phyloP scores from a whole-genome alignment of 2,888 invertebrate genomes.

The Xanthia togata region DNA sequence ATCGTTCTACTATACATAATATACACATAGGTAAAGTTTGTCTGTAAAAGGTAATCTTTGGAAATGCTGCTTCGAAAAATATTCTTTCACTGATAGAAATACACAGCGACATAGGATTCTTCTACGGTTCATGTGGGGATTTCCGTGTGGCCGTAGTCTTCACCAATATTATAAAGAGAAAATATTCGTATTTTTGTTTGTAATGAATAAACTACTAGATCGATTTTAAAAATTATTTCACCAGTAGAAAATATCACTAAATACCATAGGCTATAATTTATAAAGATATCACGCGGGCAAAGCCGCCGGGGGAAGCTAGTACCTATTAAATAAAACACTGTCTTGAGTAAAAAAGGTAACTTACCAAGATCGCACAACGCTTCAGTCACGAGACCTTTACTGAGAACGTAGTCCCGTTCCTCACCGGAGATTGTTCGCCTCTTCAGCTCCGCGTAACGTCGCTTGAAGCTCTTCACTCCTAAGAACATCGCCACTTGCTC shows the following conservation, averaged over 20 bases:
- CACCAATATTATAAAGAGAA: too few relatives aligned
- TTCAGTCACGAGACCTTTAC: slow-evolving; percentile 95
- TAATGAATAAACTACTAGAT: too few relatives aligned
- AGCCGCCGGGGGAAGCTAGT: too few relatives aligned
- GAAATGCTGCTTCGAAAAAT: not conserved
- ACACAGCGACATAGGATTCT: not conserved
- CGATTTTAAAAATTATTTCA: too few relatives aligned
- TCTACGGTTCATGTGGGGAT: not conserved
- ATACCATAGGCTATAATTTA: too few relatives aligned
- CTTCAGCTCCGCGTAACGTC: slow-evolving; percentile 97
- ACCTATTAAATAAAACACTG: not conserved
- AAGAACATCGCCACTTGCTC: slow-evolving; percentile 99
- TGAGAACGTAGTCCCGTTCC: slow-evolving; percentile 96
- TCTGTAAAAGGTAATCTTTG: not conserved
- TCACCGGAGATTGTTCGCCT: slow-evolving; percentile 95
- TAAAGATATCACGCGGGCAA: too few relatives aligned
- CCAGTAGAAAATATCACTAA: too few relatives aligned
- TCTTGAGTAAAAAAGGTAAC: slow-evolving; percentile 45
- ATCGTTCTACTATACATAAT: not conserved
- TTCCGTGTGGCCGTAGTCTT: too few relatives aligned
- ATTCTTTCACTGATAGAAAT: not conserved
- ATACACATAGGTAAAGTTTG: not conserved
- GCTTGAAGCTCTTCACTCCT: slow-evolving; percentile 98
- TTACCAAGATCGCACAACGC: slow-evolving; percentile 97
- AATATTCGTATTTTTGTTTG: too few relatives aligned